Conservation (phyloP, 2,888 invertebrate species). For the Trachelus iudaicus region DNA sequence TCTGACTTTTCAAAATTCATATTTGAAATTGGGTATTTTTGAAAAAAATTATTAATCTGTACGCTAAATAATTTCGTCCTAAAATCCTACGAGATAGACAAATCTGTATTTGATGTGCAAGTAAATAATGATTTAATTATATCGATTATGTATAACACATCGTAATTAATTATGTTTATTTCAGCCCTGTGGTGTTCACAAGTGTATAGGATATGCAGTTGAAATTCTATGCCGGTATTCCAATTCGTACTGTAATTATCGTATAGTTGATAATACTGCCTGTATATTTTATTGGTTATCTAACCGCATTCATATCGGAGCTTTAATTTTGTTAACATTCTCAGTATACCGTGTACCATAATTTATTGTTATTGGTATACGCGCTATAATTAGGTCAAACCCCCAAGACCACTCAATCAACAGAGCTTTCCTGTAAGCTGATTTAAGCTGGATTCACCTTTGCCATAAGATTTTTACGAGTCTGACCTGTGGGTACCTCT, state of each 20-base stretch:
- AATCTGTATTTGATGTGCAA: background rate
- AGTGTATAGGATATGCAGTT: background rate
- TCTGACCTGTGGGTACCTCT: conserved; percentile 4
- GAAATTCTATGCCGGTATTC: background rate
- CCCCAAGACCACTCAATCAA: conserved; percentile 13
- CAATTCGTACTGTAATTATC: background rate
- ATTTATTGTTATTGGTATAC: conserved; percentile 11
- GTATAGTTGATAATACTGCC: background rate
- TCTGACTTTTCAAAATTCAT: background rate
- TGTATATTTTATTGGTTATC: background rate
- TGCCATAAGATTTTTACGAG: conserved; percentile 19
- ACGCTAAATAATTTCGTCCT: background rate
- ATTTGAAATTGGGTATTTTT: background rate
- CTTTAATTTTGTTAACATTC: conserved; percentile 12
- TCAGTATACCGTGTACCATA: background rate
- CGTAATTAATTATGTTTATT: background rate
- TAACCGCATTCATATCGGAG: background rate
- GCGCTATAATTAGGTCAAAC: background rate
- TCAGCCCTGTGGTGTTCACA: background rate
- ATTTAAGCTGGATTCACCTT: conserved; percentile 15
- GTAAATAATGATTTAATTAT: background rate
- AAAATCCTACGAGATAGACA: background rate
- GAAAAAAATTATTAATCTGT: background rate
- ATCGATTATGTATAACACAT: background rate
- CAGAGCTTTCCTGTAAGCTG: conserved; percentile 14